A percentile compares a stretch with the other conserved stretches of the same genome.
Evolutionary conservation across 1,140 invertebrate species (phyloP).

Genomic region (Papilio polyxenes): DNA sequence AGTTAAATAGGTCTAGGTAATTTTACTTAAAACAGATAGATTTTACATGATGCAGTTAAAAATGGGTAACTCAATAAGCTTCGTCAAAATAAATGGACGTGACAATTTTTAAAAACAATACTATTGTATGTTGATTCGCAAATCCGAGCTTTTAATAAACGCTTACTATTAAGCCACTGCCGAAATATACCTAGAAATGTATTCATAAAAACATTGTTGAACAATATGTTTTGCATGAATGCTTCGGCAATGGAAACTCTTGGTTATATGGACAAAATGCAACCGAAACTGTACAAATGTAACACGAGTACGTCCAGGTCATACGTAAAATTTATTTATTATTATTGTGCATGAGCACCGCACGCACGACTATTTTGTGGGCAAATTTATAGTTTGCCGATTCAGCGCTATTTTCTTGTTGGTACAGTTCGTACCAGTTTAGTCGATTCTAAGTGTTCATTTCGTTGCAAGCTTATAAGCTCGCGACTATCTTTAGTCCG

Average conservation of each 20-base stretch:
- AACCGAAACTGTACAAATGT: constrained; percentile 54
- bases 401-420: constrained; percentile 59
- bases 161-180: not conserved
- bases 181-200: not conserved
- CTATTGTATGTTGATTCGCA: not conserved
- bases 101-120: not conserved
- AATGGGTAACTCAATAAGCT: not conserved
- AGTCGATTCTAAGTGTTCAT: constrained; percentile 33
- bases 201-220: not conserved
- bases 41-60: not conserved
- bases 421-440: constrained; percentile 54
- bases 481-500: no score
- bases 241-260: not conserved
- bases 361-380: constrained; percentile 71
- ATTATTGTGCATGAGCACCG: constrained; percentile 61
- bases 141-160: constrained; percentile 42
- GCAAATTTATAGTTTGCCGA: constrained; percentile 73
- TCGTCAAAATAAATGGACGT: not conserved
- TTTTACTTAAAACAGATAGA: not conserved
- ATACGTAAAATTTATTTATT: constrained; percentile 76
- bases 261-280: constrained; percentile 40
- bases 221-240: not conserved
- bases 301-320: constrained; percentile 57
- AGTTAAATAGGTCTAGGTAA: not conserved
- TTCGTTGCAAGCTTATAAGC: constrained; percentile 32